Percentiles rank a stretch among this genome's conserved stretches.
These are phyloP conservation scores for Napeogenes sylphis DNA, from an alignment of 2,888 invertebrate genomes.

Conservation along the genomic window DNA sequence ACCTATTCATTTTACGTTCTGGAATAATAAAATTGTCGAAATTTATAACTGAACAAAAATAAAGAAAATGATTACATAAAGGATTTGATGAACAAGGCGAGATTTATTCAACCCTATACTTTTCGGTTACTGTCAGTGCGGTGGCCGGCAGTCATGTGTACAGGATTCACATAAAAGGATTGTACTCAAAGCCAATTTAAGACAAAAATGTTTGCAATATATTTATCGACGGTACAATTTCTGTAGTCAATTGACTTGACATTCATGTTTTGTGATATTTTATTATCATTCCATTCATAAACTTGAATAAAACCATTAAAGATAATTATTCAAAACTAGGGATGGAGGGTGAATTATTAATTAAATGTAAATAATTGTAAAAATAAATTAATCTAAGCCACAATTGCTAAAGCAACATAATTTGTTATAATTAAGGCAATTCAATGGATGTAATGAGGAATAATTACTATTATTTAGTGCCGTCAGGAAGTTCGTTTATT, in stretches of 20 bases:
- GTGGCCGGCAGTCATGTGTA: not conserved
- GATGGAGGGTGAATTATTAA: no score
- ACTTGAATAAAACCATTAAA: not conserved
- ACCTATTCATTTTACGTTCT: no score
- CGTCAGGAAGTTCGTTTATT: slow-evolving; percentile 16
- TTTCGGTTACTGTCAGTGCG: not conserved
- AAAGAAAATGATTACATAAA: no score
- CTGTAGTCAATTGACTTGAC: not conserved
- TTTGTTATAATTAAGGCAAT: slow-evolving; percentile 7
- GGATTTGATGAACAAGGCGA: not conserved
- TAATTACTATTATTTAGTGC: slow-evolving; percentile 48
- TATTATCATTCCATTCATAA: not conserved
- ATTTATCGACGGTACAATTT: not conserved
- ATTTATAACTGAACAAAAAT: no score
- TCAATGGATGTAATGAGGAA: slow-evolving; percentile 41
- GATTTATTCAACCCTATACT: slow-evolving; percentile 5
- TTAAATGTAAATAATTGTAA: no score
- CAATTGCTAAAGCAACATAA: no score
- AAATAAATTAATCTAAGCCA: no score
- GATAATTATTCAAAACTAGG: no score
- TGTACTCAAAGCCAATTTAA: not conserved
- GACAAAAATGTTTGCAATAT: not conserved
- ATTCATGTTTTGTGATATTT: not conserved
- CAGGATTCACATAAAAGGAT: not conserved
- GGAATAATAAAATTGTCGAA: no score